phyloP scores from a whole-genome alignment of 2,888 invertebrate species.

The Strigamia transsilvanica region DNA sequence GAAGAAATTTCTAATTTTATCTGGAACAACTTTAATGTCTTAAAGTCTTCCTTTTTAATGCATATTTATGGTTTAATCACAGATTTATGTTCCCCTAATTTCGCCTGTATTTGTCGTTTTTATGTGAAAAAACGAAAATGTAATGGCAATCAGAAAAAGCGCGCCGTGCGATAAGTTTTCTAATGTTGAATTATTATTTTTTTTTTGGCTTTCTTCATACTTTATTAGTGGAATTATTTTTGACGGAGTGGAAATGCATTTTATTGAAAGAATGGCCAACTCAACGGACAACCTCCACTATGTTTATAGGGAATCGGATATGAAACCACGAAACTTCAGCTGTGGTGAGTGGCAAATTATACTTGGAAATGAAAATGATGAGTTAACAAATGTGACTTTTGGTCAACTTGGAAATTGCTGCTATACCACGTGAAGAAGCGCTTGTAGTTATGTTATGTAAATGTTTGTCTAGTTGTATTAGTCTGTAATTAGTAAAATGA shows the following conservation, averaged over 20 bases:
- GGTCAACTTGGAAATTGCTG: not conserved
- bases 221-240: constrained; percentile 75
- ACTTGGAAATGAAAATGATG: not conserved
- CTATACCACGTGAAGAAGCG: not conserved
- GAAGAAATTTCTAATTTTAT: not conserved
- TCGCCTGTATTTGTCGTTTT: constrained; percentile 48
- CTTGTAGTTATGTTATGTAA: not conserved
- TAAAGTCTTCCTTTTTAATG: constrained; percentile 46
- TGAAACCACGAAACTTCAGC: constrained; percentile 67
- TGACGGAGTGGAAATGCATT: constrained; percentile 79
- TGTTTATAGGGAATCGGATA: constrained; percentile 74
- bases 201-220: not conserved
- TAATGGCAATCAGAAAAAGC: constrained; percentile 15
- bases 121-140: not conserved
- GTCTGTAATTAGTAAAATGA: not conserved
- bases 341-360: constrained; percentile 68
- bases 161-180: constrained; percentile 46
- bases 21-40: not conserved
- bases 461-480: not conserved
- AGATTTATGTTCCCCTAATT: constrained; percentile 25
- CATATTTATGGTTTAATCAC: constrained; percentile 18
- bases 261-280: constrained; percentile 70
- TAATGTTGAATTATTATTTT: constrained; percentile 35
- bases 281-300: constrained; percentile 70
- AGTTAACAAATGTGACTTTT: not conserved